Base-by-base conservation (phyloP, 2,113 vertebrate species). In the Sylvia atricapilla region DNA sequence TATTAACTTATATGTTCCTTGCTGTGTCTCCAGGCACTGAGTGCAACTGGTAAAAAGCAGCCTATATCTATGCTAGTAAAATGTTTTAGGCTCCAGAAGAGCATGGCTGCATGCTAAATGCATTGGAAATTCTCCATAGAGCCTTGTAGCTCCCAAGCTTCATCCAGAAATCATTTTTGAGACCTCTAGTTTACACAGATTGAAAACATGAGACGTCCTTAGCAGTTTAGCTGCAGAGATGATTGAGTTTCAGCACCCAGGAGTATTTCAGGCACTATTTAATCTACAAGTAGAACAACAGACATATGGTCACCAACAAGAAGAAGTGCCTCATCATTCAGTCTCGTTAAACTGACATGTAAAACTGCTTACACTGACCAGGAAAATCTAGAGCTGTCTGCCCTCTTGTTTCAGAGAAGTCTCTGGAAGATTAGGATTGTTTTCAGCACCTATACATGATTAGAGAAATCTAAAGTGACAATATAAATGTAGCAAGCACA, bases 271-370 rank as follows among this genome's bases (percentile, higher is more conserved):
- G 63, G 50, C 49, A 49, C 44, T 49, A 44, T 82, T 94, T 95
- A 92, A 90, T 56, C 62, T 62, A 62, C 53, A 79, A 80, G 89
- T 58, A 73, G 79, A 94, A 66, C 35, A 67, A 83, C 27, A 83
- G 63, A 62, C 91, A 83, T 95, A 92, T 90, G 93, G 67, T 90
- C 27, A 86, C 62, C 63, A 92, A 68, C 13, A 73, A 87, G 64
- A 62, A 86, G 39, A 68, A 90, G n/a, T 33, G 2, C 31, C 11
- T 94, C 55, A 63, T 94, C 58, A 58, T 83, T 96, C 86, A 62
- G 37, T 94, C 72, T 90, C 0, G 0, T 95, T 92, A 94, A 95
- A 88, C 31, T 89, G 83, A 53, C 63, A 49, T 31, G 41, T 80
- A 52, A 76, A 90, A 56, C 67, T 86, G 58, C 46, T 88, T 44